Evolutionary conservation across 2,113 vertebrate species (phyloP).

Genomic region (Macquaria ambigua): DNA sequence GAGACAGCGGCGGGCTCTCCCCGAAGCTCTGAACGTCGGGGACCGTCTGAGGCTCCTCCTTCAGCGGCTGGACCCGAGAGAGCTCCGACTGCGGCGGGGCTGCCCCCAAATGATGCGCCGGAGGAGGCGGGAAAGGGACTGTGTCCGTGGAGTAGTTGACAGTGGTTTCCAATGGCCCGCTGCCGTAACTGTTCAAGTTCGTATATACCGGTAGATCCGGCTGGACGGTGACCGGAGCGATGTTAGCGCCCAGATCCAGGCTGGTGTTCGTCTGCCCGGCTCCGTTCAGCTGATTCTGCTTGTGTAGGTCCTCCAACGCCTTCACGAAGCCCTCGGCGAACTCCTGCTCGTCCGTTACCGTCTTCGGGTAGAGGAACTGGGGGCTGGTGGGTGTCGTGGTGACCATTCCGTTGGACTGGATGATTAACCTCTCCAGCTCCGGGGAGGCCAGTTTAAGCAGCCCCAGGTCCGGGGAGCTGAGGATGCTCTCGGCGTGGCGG

Average conservation of each 20-base stretch:
- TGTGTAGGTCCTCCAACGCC: constrained; percentile 94
- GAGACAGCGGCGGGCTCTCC: constrained; percentile 93
- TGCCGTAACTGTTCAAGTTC: constrained; percentile 84
- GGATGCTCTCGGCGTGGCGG: constrained; percentile 85
- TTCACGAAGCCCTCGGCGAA: constrained; percentile 98
- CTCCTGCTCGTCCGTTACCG: constrained; percentile 93
- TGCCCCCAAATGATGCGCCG: constrained; percentile 78
- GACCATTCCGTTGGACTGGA: constrained; percentile 95
- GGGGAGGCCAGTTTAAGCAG: constrained; percentile 93
- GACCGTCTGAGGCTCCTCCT: constrained; percentile 96
- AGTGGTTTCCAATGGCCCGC: constrained; percentile 80
- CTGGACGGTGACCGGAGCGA: constrained; percentile 72
- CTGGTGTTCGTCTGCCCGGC: constrained; percentile 46
- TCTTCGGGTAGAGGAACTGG: constrained; percentile 91
- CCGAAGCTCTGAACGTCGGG: constrained; percentile 94
- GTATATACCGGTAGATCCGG: constrained; percentile 90
- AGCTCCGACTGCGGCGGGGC: constrained; percentile 74
- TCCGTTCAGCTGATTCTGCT: constrained; percentile 91
- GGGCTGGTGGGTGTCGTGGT: constrained; percentile 90
- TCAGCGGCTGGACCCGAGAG: constrained; percentile 82
- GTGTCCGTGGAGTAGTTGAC: constrained; percentile 89
- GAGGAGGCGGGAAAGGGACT: constrained; percentile 86
- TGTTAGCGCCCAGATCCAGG: constrained; percentile 75
- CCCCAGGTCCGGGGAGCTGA: constrained; percentile 90
- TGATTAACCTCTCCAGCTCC: constrained; percentile 94